Percentiles rank a stretch among this genome's conserved stretches.
phyloP scores from a whole-genome alignment of 1,140 invertebrate genomes.

The Papilio polyxenes region DNA sequence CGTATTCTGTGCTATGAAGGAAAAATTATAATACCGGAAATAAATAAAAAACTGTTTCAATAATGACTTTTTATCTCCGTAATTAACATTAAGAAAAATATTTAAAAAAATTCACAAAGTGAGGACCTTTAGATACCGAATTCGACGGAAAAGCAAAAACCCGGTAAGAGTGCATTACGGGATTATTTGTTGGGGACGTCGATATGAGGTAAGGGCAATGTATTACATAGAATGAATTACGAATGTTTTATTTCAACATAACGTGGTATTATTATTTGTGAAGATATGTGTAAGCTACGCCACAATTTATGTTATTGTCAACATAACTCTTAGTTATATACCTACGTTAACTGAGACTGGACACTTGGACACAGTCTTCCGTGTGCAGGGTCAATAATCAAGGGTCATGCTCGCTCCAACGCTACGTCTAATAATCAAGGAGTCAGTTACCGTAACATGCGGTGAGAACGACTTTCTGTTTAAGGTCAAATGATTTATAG shows the following conservation, averaged over 20 bases:
- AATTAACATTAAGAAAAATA: no score
- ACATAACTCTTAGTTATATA: constrained; percentile 53
- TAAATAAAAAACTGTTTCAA: no score
- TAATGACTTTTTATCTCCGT: no score
- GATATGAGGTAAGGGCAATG: neutral
- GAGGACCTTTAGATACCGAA: no score
- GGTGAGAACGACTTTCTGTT: constrained; percentile 34
- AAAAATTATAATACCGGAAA: no score
- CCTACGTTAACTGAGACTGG: constrained; percentile 46
- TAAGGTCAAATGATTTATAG: constrained; percentile 3
- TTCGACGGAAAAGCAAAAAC: no score
- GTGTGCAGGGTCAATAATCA: constrained; percentile 66
- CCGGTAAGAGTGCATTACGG: no score
- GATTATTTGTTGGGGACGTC: no score
- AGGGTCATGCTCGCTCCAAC: constrained; percentile 58
- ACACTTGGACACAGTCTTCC: constrained; percentile 72
- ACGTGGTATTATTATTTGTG: constrained; percentile 15
- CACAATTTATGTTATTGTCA: constrained; percentile 47
- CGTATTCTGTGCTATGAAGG: no score
- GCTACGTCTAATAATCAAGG: constrained; percentile 40
- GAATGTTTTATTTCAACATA: neutral
- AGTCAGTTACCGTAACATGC: constrained; percentile 40
- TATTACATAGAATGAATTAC: neutral
- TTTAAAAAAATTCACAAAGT: no score
- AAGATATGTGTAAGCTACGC: neutral